phyloP scores from a whole-genome alignment of 1,140 invertebrate genomes.

The Eriocheir sinensis region DNA sequence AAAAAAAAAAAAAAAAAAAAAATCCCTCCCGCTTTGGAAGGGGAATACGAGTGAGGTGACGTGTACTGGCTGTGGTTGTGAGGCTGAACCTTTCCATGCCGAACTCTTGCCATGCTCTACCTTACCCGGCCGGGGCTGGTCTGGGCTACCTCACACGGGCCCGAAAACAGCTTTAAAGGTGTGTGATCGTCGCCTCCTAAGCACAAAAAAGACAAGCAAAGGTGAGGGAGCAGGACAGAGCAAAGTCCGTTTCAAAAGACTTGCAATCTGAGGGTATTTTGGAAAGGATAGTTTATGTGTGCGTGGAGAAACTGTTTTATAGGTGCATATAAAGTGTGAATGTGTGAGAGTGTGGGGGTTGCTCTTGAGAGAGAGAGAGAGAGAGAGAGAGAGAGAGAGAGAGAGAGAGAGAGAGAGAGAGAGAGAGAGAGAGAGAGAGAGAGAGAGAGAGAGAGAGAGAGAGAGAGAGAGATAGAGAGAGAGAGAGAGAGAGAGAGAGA shows the following conservation, averaged over 20 bases:
- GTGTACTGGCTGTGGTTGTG: too few species aligned
- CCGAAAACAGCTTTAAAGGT: background rate
- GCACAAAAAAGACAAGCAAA: background rate
- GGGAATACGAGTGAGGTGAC: too few species aligned
- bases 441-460: background rate
- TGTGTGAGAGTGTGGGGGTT: background rate
- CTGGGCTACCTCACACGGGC: background rate
- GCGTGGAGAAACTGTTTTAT: background rate
- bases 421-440: background rate
- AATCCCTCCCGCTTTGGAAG: too few species aligned
- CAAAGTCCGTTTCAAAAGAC: background rate
- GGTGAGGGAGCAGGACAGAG: background rate
- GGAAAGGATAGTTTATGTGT: background rate
- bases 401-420: background rate
- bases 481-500: background rate
- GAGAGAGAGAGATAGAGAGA: too few species aligned
- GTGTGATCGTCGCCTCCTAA: background rate
- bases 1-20: too few species aligned
- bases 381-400: too few species aligned
- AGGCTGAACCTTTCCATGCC: too few species aligned
- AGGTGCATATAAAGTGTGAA: background rate
- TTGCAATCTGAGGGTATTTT: background rate
- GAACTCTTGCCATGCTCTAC: too few species aligned
- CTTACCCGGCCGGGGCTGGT: too few species aligned
- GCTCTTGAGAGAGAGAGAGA: background rate